Evolutionary conservation across 2,113 vertebrate genomes (phyloP), one percentile per base, ranked within the genome.

Genomic region (Chunga burmeisteri): DNA sequence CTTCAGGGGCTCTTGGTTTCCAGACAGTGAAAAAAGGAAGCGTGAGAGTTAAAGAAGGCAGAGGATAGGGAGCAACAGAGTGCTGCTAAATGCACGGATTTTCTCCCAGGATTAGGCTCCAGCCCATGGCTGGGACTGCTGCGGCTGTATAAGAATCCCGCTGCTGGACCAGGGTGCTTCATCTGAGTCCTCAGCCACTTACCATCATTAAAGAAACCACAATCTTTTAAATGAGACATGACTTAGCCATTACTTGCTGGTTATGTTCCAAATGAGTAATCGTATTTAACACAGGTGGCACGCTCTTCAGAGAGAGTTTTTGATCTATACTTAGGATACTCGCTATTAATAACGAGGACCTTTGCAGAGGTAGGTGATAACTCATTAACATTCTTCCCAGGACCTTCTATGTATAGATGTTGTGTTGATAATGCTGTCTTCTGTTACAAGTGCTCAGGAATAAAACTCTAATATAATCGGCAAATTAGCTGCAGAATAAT

Each of bases 401-500:
- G 93, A 96, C 84, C 74, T 90, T 96, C 87, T 86, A 18, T 62
- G 71, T 91, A 93, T 96, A 91, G 97, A 90, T 75, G 34, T 74
- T 71, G 52, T 90, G 94, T 94, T 83, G 84, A 93, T 96, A 94
- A 95, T 66, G 61, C 93, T 74, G 84, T 94, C 89, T 96, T 97
- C 91, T 93, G 85, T 71, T 97, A 94, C 87, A 95, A 96, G 96
- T 91, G 87, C 85, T 95, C 87, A 82, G 94, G 91, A 97, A 97
- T 93, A 96, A 96, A 96, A 97, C 78, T 94, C 93, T 78, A 96
- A 93, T 88, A 97, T 96, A 95, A 96, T 93, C 84, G 89, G 78
- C 95, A 97, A 95, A 97, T 97, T 97, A 97, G 95, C 89, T 96
- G 74, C 91, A 97, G 95, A 96, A 96, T 97, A 97, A 97, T 97